Conservation (phyloP, 2,888 invertebrate species). For the Heliconius charithonia region DNA sequence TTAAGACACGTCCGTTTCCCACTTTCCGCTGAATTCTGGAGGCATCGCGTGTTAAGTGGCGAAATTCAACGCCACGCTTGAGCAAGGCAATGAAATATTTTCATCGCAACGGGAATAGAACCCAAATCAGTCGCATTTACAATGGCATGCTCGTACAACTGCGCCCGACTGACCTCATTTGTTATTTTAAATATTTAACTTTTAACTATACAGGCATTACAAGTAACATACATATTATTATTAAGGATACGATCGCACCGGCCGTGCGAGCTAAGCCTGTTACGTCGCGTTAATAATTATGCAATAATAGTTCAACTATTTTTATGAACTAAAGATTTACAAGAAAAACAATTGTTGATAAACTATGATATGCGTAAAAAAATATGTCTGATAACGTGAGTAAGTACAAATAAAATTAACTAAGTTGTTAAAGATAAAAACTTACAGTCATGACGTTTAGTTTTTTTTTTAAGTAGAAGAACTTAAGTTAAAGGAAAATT, state of each 20-base stretch:
- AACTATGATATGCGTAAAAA: not conserved
- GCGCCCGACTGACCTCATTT: too few species aligned
- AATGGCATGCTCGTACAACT: too few species aligned
- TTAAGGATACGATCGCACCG: slow-evolving; percentile 13
- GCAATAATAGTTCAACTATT: slow-evolving; percentile 18
- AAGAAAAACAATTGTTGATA: not conserved
- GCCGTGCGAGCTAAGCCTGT: slow-evolving; percentile 23
- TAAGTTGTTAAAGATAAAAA: not conserved
- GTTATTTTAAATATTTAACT: not conserved
- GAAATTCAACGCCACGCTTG: too few species aligned
- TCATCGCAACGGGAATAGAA: too few species aligned
- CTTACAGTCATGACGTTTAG: not conserved
- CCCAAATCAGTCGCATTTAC: too few species aligned
- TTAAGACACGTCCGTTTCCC: too few species aligned
- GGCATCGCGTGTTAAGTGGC: too few species aligned
- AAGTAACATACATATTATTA: slow-evolving; percentile 15
- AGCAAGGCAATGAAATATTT: too few species aligned
- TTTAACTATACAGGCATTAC: not conserved
- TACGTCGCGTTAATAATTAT: slow-evolving; percentile 27
- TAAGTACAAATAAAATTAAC: not conserved
- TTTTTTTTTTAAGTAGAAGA: too few species aligned
- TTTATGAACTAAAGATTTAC: not conserved
- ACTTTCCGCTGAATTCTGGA: too few species aligned
- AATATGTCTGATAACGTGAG: not conserved
- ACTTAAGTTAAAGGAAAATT: too few species aligned